phyloP scores from a whole-genome alignment of 1,140 invertebrate species.

The Acyrthosiphon pisum region DNA sequence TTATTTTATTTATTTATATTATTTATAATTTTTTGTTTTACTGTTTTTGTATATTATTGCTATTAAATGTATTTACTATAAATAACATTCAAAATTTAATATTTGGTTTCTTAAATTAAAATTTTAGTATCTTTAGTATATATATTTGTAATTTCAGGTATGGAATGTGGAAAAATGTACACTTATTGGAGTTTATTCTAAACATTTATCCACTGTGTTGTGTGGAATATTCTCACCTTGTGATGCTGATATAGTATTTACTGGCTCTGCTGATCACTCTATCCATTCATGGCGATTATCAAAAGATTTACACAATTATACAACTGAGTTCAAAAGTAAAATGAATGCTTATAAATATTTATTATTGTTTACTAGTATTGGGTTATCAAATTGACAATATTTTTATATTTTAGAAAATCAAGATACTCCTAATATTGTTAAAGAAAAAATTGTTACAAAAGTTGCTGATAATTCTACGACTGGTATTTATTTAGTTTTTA shows the following conservation, averaged over 20 bases:
- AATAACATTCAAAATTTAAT: background rate
- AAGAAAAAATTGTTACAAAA: conserved; percentile 36
- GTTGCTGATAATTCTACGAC: conserved; percentile 25
- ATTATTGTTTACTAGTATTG: background rate
- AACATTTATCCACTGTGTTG: conserved; percentile 66
- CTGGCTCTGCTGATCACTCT: conserved; percentile 69
- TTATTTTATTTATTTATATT: background rate
- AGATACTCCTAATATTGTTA: conserved; percentile 25
- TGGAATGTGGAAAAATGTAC: conserved; percentile 72
- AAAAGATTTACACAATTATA: conserved; percentile 61
- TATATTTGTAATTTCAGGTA: conserved; percentile 66
- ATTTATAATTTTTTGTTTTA: too few relatives aligned
- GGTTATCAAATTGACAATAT: background rate
- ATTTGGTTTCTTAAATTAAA: background rate
- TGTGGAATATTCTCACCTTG: conserved; percentile 73
- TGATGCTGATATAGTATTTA: conserved; percentile 70
- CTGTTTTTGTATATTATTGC: background rate
- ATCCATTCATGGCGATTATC: conserved; percentile 70
- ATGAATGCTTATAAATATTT: background rate
- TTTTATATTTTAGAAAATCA: conserved; percentile 31
- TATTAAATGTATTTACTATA: background rate
- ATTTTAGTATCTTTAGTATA: background rate
- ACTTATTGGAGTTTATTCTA: conserved; percentile 67
- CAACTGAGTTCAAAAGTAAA: conserved; percentile 40
- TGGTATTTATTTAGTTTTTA: background rate